phyloP scores from a whole-genome alignment of 2,797 vertebrate species.

The Telmatherina bonti region DNA sequence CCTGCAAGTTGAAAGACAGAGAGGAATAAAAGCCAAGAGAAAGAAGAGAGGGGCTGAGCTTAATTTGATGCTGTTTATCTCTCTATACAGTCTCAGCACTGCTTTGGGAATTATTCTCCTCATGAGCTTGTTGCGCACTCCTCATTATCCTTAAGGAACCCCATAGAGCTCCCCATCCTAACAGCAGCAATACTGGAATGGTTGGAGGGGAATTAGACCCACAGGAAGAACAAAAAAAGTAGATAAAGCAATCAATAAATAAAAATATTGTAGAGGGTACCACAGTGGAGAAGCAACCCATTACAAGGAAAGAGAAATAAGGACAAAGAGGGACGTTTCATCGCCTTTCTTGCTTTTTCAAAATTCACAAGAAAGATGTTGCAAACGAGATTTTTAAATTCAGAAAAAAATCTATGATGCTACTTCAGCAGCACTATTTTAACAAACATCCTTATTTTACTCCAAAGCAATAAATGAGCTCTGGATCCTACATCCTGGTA shows the following conservation, averaged over 20 bases:
- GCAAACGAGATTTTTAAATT: slow-evolving; percentile 8
- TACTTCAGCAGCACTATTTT: slow-evolving; percentile 1
- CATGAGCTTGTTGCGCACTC: slow-evolving; percentile 49
- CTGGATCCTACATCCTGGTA: slow-evolving; percentile 5
- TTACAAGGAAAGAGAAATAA: slow-evolving; percentile 28
- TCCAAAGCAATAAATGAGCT: slow-evolving; percentile 18
- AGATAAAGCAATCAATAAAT: slow-evolving; percentile 14
- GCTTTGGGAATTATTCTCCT: slow-evolving; percentile 42
- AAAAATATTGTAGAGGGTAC: slow-evolving; percentile 19
- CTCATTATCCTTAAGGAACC: slow-evolving; percentile 62
- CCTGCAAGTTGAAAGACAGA: slow-evolving; percentile 23
- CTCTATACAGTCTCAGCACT: slow-evolving; percentile 26
- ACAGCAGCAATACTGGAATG: slow-evolving; percentile 12
- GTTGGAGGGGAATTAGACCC: slow-evolving; percentile 22
- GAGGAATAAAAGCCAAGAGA: slow-evolving; percentile 19
- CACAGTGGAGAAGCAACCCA: background rate
- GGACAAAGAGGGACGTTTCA: slow-evolving; percentile 9
- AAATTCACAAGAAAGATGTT: slow-evolving; percentile 4
- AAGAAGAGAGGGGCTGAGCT: slow-evolving; percentile 28
- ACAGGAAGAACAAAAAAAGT: slow-evolving; percentile 28
- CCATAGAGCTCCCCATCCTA: slow-evolving; percentile 27
- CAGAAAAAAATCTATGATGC: slow-evolving; percentile 1
- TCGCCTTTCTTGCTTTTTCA: slow-evolving; percentile 23
- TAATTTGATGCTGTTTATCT: slow-evolving; percentile 50
- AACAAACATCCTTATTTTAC: slow-evolving; percentile 3